Base-by-base conservation (phyloP, 2,797 vertebrate species). In the Gymnoscopelus microlampas region DNA sequence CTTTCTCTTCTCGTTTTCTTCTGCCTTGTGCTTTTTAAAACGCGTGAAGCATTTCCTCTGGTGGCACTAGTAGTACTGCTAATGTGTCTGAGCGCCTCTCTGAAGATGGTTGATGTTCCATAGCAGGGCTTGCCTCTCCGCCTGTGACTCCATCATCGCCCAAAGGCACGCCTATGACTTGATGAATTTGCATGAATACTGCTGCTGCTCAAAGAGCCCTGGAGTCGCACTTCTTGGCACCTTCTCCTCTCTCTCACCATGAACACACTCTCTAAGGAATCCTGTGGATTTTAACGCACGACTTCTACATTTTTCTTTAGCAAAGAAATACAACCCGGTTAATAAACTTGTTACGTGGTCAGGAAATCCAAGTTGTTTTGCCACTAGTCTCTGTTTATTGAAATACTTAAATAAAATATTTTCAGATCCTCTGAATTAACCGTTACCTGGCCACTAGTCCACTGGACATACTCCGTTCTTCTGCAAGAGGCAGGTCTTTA, bases 101-200 rank as follows among this genome's bases (percentile, higher is more conserved):
- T 94, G 90, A 92, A 93, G 88, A 89, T 93, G 91, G 92, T 92
- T 94, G 94, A 91, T 95, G 95, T 92, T 95, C 84, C 87, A 88
- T 73, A 76, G 86, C 91, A 85, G 87, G 88, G 88, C 89, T 94
- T 89, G 85, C 88, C 91, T 90, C 95, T 96, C 95, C 94, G 95
- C 91, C 91, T 89, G 94, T 79, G 87, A 93, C 89, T 90, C 87
- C 86, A 71, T 93, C 86, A 71, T 93, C 24, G 85, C 82, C 82
- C 74, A 82, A 90, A 93, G 93, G 89, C 95, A 95, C 97, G 90
- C 96, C 96, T 95, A 89, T 91, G 91, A 92, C 85, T 89, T 90
- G 44, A 87, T 80, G 63, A 91, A 95, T 95, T 91, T 94, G 93
- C 95, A 95, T 95, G 92, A 92, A 91, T 80, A 81, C 2, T 19